A percentile compares a stretch with the other conserved stretches of the same genome.
Evolutionary conservation across 2,888 invertebrate species (phyloP).

Genomic region (Phania funesta): DNA sequence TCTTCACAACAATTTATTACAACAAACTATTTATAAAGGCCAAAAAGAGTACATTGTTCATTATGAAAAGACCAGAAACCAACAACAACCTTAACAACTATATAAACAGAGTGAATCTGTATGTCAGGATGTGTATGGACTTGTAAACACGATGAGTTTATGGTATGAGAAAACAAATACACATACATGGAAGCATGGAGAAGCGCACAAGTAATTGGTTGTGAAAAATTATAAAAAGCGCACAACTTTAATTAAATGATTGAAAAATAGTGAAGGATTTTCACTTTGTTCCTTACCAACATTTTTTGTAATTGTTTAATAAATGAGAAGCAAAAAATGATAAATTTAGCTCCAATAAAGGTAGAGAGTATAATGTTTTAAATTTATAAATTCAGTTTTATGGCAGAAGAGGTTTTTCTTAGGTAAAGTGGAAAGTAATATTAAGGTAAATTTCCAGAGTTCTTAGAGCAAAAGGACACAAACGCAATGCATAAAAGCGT

Average conservation of each 20-base stretch:
- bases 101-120: background rate
- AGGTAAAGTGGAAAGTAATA: no score
- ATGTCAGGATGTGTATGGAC: no score
- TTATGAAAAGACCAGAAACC: slow-evolving; percentile 33
- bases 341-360: no score
- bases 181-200: background rate
- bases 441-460: no score
- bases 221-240: slow-evolving; percentile 50
- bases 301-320: background rate
- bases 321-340: slow-evolving; percentile 1
- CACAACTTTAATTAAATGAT: slow-evolving; percentile 49
- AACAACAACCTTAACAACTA: slow-evolving; percentile 14
- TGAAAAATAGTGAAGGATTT: slow-evolving; percentile 42
- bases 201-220: slow-evolving; percentile 37
- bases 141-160: background rate
- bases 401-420: no score
- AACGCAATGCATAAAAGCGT: no score
- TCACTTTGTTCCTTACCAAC: slow-evolving; percentile 25
- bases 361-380: no score
- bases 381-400: no score
- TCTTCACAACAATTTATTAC: slow-evolving; percentile 42
- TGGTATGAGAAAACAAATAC: background rate
- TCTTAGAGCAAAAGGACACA: no score
- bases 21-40: slow-evolving; percentile 55
- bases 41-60: slow-evolving; percentile 41